Base-by-base conservation (phyloP, 2,113 vertebrate genomes). In the Thymallus thymallus region DNA sequence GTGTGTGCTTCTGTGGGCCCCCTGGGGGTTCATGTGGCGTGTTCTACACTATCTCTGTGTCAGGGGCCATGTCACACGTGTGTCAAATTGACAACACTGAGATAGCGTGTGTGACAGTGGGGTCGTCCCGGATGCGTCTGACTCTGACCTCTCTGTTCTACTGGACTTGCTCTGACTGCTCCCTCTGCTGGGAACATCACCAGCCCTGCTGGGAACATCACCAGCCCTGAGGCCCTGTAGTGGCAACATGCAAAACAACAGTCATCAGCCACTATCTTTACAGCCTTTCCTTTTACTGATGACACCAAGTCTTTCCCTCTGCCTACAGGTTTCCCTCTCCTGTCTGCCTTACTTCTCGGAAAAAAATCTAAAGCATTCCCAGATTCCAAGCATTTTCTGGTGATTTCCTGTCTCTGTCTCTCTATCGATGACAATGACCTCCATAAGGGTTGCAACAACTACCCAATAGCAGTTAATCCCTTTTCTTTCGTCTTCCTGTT, bases 141-240 rank as follows among this genome's bases (percentile, higher is more conserved):
- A 16, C 48, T 26, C 29, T 87, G 76, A 79, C 29, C 56, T 29
- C 32, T 87, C 80, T 45, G 6, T 69, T 85, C 79, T 74, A 80
- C 0, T 9, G 74, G 68, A 9, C 23, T 10, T 13, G 20, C 32
- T 58, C 71, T 78, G 56, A 29, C 71, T 41, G 35, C 35, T 41
- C 35, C 9, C 35, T 41, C 35, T 41, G 35, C 35, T 72, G 55
- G 30, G 48, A 60, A 0, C 85, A 88, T 88, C 84, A 51, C 48
- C 4, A 67, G 75, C 14, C 2, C n/a, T 0, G 16, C 35, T 72
- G 55, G 30, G 48, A 60, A 0, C 85, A 88, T 88, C 84, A 51
- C 48, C 4, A 67, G 75, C 14, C 2, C n/a, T 0, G 16, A 16
- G 16, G 12, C 3, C 16, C 48, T 51, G 48, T 51, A 18, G 48